phyloP scores from a whole-genome alignment of 2,797 vertebrate genomes.

The Chloroceryle inda region DNA sequence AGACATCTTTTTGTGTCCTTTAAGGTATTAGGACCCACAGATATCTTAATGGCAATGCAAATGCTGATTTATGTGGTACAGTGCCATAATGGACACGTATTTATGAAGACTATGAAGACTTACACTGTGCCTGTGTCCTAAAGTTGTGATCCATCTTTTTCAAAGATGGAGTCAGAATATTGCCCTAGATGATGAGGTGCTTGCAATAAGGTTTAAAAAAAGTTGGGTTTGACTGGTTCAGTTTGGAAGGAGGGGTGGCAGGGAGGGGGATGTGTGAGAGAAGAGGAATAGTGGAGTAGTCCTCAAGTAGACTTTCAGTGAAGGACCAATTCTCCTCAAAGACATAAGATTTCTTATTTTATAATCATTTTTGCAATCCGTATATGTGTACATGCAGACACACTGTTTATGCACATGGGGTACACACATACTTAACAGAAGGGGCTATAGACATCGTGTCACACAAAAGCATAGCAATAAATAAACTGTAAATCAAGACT shows the following conservation, averaged over 20 bases:
- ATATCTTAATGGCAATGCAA: neutral
- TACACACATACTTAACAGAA: neutral
- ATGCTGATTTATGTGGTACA: neutral
- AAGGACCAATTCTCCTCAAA: neutral
- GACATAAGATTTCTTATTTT: neutral
- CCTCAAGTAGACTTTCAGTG: neutral
- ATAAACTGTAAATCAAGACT: neutral
- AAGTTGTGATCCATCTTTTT: neutral
- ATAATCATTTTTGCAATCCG: neutral
- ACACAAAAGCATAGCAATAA: neutral
- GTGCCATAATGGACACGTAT: neutral
- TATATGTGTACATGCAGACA: accelerated
- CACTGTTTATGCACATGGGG: neutral
- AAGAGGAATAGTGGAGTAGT: neutral
- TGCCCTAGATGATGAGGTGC: neutral
- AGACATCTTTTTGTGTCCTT: neutral
- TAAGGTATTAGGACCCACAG: neutral
- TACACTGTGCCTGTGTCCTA: neutral
- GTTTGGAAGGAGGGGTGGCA: accelerated
- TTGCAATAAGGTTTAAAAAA: neutral
- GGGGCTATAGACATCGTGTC: neutral
- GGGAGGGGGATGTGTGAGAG: neutral
- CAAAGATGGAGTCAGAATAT: neutral
- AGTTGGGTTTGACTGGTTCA: neutral
- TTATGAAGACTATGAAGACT: neutral